Percentiles rank a stretch among this genome's conserved stretches.
These are phyloP conservation scores for Microtus richardsoni DNA, from an alignment of 2,113 vertebrate genomes.

Conservation along the genomic window DNA sequence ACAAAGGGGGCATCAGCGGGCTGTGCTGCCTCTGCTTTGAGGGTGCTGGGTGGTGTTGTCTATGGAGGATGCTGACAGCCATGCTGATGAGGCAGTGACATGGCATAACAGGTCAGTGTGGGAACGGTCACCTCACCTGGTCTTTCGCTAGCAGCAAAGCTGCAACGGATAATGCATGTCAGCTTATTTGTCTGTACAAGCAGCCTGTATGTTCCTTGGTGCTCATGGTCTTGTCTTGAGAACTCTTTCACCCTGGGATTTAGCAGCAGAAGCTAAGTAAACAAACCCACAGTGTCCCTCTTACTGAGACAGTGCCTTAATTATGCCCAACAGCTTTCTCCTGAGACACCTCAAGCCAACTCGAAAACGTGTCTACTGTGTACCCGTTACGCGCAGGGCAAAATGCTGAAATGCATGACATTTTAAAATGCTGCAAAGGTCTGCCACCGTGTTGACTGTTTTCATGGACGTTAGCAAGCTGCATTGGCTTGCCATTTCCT, in stretches of 20 bases:
- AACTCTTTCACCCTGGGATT: conserved; percentile 27
- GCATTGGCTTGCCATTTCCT: not conserved
- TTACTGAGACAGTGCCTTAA: not conserved
- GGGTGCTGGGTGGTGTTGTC: not conserved
- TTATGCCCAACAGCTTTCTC: not conserved
- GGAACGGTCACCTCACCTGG: conserved; percentile 58
- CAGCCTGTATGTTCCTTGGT: not conserved
- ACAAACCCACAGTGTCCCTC: not conserved
- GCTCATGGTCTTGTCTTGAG: conserved; percentile 44
- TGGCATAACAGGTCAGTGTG: conserved; percentile 33
- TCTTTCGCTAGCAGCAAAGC: not conserved
- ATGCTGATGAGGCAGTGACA: not conserved
- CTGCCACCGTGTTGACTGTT: not conserved
- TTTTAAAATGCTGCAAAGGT: not conserved
- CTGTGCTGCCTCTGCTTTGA: not conserved
- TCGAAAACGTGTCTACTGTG: not conserved
- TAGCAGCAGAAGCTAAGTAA: not conserved
- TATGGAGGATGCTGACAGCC: not conserved
- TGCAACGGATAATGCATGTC: not conserved
- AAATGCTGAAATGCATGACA: not conserved
- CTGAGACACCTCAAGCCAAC: not conserved
- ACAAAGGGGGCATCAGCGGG: not conserved
- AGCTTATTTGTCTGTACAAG: conserved; percentile 61
- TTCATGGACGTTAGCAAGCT: not conserved
- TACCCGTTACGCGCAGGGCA: not conserved